Evolutionary conservation across 2,888 invertebrate species (phyloP), one percentile per base, ranked within the genome.

Genomic region (Drosophila peninsularis): DNA sequence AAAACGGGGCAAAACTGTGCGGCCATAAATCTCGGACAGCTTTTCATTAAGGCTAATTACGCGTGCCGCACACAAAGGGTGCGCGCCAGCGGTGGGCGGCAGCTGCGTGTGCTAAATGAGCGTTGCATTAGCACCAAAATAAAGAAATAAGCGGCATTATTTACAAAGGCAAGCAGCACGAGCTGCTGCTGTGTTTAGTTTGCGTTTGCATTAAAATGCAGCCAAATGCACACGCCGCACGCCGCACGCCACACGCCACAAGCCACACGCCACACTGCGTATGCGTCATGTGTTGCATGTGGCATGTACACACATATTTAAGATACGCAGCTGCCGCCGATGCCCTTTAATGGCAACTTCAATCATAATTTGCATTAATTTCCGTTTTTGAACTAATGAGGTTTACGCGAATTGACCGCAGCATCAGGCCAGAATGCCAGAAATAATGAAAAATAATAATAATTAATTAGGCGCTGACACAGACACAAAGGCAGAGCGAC

Each of bases 91-190:
- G 27, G 5, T 13, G 30, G 24, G 3, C 3, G 52, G 24, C 3
- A 11, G 36, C 11, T 11, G 39, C 3, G 45, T 19, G 42, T 14
- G 21, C 42, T 36, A 34, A 68, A 69, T 66, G 58, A 30, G 56
- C 49, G 53, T 47, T 75, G 63, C 72, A 72, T 76, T 72, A 72
- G 75, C 57, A 52, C 17, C 52, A 47, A 62, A 49, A 69, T 66
- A 81, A 80, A 80, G 75, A 80, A 80, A 80, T 80, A 73, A 71
- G 63, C 64, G 63, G 66, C 81, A 78, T 78, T 80, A 80, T 80
- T 80, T 76, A 80, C 42, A 37, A 17, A 39, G 4, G 30, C 53
- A 37, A 19, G n/a, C 21, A 36, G 6, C 32, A 5, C 9, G n/a
- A 47, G 36, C 17, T 41, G 39, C 58, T 19, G 24, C n/a, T 64